Evolutionary conservation across 2,888 invertebrate species (phyloP), one percentile per base, ranked within the genome.

Genomic region (Arge pagana): DNA sequence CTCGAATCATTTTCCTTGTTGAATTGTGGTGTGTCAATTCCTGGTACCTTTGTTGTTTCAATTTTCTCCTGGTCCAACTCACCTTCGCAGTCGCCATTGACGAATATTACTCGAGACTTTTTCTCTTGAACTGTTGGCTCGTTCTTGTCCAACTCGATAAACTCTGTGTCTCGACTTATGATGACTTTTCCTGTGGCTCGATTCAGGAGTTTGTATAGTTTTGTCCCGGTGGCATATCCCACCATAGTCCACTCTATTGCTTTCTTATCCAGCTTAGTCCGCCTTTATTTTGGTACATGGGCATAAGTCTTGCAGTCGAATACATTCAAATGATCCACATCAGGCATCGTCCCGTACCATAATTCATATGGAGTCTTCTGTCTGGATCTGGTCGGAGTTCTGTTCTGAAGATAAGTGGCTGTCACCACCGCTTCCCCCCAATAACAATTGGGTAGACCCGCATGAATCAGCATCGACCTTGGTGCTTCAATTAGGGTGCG

Each of bases 371-470:
- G 54, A 26, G 56, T 58, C 13, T 18, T 36, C 8, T 36, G 43
- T 42, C 30, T 50, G 3, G 48, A 4, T 21, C 35, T 55, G 1
- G 53, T 55, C 18, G 55, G 56, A 5, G 52, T 36, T 13, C 59
- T 48, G 36, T 69, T 69, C 49, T 62, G 60, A 11, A 64, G 39
- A 36, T 63, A 58, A 28, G 56, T 53, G 11, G 64, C 66, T 8
- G 63, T 61, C 11, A 51, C 53, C 2, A 65, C 57, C n/a, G 70
- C 66, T 51, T 71, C 70, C 28, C 63, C 65, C 64, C 67, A 71
- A 43, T 65, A 63, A 4, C 26, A 33, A 8, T 60, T 33, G 4
- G 58, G 50, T 6, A 68, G 33, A 7, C 58, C 59, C 11, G 64
- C 58, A 30, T 66, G 63, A 3, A 57, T 49, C 6, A 69, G 45